Evolutionary conservation across 2,797 vertebrate genomes (phyloP).

Genomic region (Glossophaga mutica): DNA sequence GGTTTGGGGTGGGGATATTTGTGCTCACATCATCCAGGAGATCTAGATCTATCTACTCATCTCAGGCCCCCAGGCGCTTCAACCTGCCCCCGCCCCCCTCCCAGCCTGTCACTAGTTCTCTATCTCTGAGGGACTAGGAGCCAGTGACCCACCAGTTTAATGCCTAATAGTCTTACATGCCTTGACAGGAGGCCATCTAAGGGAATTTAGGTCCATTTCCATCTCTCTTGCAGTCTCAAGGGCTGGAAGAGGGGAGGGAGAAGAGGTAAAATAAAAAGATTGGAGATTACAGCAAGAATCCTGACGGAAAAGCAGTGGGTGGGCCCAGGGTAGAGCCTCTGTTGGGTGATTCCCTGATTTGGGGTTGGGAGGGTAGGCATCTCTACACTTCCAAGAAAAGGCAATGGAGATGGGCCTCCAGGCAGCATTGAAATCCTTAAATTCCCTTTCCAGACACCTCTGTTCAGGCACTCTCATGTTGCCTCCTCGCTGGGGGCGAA

Average conservation of each 20-base stretch:
- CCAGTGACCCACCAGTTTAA: background rate
- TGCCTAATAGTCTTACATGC: background rate
- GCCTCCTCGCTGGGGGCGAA: too few species aligned
- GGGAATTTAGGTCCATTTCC: background rate
- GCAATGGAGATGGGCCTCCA: background rate
- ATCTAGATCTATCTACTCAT: background rate
- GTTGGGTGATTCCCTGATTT: background rate
- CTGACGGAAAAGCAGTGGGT: background rate
- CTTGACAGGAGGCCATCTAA: background rate
- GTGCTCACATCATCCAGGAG: background rate
- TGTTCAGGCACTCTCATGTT: background rate
- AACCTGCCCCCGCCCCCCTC: too few species aligned
- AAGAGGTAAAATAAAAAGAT: constrained; percentile 1
- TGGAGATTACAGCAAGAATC: background rate
- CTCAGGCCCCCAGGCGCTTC: background rate
- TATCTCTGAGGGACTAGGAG: background rate
- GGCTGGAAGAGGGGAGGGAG: background rate
- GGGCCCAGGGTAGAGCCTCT: background rate
- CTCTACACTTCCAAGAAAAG: background rate
- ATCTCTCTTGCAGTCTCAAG: background rate
- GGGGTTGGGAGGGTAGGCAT: background rate
- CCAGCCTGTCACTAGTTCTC: background rate
- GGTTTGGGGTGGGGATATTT: background rate
- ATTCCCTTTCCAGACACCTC: background rate
- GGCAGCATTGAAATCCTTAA: background rate